phyloP scores from a whole-genome alignment of 1,140 invertebrate species.

The Maniola jurtina region DNA sequence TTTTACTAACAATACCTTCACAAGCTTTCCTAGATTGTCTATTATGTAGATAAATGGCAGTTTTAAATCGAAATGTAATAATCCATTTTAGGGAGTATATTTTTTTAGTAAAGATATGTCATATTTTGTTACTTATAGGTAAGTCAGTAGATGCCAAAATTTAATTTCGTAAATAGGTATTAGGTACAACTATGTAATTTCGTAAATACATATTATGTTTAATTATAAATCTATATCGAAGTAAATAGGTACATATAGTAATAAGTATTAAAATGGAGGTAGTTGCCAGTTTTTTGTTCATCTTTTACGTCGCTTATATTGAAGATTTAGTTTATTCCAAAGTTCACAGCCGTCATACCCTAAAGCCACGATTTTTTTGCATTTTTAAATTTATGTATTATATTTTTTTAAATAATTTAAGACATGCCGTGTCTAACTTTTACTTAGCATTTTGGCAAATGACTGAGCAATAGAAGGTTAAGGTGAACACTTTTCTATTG shows the following conservation, averaged over 20 bases:
- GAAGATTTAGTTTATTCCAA: conserved; percentile 5
- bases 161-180: too few species aligned
- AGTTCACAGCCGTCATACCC: conserved; percentile 5
- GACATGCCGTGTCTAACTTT: neutral
- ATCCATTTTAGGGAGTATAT: neutral
- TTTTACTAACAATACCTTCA: neutral
- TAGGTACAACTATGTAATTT: too few species aligned
- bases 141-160: too few species aligned
- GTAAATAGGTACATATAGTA: neutral
- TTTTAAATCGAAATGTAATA: neutral
- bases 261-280: neutral
- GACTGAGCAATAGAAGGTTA: conserved; percentile 6
- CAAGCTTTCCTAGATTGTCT: neutral
- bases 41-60: neutral
- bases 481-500: too few species aligned
- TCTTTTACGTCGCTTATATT: neutral
- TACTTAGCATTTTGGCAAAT: conserved; percentile 15
- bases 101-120: neutral
- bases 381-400: too few species aligned
- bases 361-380: neutral
- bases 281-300: neutral
- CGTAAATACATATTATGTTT: too few species aligned
- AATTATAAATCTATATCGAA: neutral
- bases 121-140: neutral
- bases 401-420: neutral